Conservation (phyloP, 1,140 invertebrate genomes). For the Hypothenemus hampei region DNA sequence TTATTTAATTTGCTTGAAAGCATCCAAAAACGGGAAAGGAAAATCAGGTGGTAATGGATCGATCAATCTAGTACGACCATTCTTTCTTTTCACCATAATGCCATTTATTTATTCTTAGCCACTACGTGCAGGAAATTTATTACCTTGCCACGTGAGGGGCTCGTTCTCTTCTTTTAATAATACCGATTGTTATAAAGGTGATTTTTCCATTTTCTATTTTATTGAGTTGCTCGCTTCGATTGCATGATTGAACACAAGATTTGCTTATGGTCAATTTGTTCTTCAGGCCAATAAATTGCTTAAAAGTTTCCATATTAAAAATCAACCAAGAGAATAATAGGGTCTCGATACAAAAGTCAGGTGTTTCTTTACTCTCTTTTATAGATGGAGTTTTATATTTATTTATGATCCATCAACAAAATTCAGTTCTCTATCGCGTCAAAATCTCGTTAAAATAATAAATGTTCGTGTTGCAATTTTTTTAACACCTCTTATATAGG, state of each 20-base stretch:
- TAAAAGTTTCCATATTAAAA: no score
- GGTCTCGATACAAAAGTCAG: no score
- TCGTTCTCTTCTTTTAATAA: background rate
- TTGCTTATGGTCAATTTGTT: no score
- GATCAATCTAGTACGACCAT: constrained; percentile 14
- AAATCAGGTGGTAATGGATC: constrained; percentile 21
- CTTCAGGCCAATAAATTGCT: background rate
- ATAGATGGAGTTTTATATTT: no score
- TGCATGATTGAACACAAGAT: background rate
- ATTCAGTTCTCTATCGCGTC: no score
- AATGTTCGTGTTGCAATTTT: no score
- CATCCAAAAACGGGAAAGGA: constrained; percentile 10
- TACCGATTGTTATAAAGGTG: background rate
- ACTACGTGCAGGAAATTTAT: constrained; percentile 10
- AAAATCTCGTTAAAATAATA: no score
- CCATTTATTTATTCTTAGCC: constrained; percentile 17
- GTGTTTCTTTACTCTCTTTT: no score
- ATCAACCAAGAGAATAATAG: no score
- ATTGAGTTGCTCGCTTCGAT: background rate
- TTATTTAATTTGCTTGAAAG: constrained; percentile 21
- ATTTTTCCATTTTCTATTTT: background rate
- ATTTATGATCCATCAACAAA: no score
- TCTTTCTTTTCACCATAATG: constrained; percentile 13
- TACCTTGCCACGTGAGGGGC: background rate
- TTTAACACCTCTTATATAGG: no score